A percentile compares a stretch with the other conserved stretches of the same genome.
Conservation (phyloP, 2,113 vertebrate species). For the Carettochelys insculpta region DNA sequence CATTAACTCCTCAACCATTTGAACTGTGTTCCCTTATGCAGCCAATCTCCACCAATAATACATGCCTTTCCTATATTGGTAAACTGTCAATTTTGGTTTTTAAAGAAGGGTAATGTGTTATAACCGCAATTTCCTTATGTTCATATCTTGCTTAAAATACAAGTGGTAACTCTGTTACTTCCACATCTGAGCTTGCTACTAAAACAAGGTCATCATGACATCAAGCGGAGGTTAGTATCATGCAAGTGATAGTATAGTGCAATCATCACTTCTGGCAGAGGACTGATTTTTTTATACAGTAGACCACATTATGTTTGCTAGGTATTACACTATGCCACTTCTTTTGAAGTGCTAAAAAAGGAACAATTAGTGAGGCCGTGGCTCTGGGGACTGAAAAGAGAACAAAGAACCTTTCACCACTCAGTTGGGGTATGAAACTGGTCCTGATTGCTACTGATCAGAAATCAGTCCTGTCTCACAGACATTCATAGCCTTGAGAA, state of each 20-base stretch:
- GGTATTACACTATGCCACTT: background rate
- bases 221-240: background rate
- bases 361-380: background rate
- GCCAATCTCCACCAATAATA: background rate
- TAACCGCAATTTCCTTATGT: background rate
- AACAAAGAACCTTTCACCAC: constrained; percentile 31
- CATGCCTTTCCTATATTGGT: background rate
- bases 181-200: background rate
- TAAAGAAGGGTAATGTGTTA: constrained; percentile 15
- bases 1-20: background rate
- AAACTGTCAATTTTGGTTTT: background rate
- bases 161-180: constrained; percentile 14
- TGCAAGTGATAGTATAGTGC: background rate
- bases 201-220: background rate
- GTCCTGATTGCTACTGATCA: background rate
- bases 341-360: constrained; percentile 2
- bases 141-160: constrained; percentile 21
- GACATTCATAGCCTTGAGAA: constrained; percentile 36
- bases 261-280: background rate
- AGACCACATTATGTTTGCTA: background rate
- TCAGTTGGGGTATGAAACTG: background rate
- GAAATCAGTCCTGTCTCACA: constrained; percentile 32
- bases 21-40: background rate
- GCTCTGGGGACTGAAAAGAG: constrained; percentile 48
- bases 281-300: constrained; percentile 18